Conservation (phyloP, 1,140 invertebrate genomes). For the Archivesica marissinica region DNA sequence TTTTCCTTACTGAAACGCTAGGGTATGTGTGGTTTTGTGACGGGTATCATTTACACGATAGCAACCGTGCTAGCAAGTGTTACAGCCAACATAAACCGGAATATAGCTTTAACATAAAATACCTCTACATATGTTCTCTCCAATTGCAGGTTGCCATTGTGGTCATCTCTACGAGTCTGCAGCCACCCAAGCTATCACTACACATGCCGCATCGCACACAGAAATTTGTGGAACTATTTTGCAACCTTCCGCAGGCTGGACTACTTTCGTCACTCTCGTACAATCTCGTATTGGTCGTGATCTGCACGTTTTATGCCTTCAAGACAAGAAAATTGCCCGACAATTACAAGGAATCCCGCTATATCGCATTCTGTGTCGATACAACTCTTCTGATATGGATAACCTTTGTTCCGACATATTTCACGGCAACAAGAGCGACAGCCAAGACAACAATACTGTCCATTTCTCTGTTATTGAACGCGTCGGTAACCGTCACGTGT, state of each 20-base stretch:
- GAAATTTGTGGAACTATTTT: constrained; percentile 71
- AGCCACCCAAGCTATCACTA: constrained; percentile 61
- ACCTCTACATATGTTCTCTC: too few relatives aligned
- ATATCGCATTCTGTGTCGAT: constrained; percentile 78
- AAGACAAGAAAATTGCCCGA: constrained; percentile 84
- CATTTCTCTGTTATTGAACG: constrained; percentile 72
- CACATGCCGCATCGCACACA: constrained; percentile 67
- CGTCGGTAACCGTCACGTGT: constrained; percentile 71
- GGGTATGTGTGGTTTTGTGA: too few relatives aligned
- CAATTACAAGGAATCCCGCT: constrained; percentile 81
- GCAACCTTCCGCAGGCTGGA: constrained; percentile 67
- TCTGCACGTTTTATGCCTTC: constrained; percentile 95
- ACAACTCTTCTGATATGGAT: constrained; percentile 79
- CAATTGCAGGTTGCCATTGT: constrained; percentile 68
- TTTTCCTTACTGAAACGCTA: too few relatives aligned
- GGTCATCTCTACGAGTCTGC: constrained; percentile 62
- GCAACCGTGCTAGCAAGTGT: too few relatives aligned
- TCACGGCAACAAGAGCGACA: constrained; percentile 67
- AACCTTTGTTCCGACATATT: constrained; percentile 78
- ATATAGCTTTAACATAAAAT: too few relatives aligned
- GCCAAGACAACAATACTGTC: constrained; percentile 67
- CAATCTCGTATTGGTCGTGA: constrained; percentile 93
- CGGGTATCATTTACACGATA: too few relatives aligned
- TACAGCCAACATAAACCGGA: too few relatives aligned
- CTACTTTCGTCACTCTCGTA: constrained; percentile 87